Base-by-base conservation (phyloP, 2,797 vertebrate genomes). In the Catostomus latipinnis region DNA sequence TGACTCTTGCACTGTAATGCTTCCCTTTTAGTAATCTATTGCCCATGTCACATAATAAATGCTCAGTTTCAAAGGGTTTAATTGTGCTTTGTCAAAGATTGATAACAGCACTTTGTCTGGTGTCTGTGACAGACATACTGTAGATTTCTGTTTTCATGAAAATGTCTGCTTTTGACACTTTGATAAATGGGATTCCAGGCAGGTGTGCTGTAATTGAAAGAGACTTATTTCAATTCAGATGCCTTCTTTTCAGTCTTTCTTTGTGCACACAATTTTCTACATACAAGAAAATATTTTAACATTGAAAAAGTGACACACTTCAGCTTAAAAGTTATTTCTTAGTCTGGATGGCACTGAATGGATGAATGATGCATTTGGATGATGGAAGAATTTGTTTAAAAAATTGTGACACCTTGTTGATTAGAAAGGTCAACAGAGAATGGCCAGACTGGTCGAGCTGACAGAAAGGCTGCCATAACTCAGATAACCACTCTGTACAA, bases 111-210 rank as follows among this genome's bases (percentile, higher is more conserved):
- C 45, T 71, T 46, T 69, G 43, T n/a, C 71, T 67, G 49, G 43
- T 74, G 52, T 77, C 63, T 77, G 11, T 82, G 63, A 73, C 70
- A 75, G 18, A 72, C 61, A 65, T 18, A 18, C 16, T 18, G 16
- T 66, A 72, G 53, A 68, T 73, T 16, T 81, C 52, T 58, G 14
- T 71, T 78, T 81, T 22, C 53, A 70, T 54, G 57, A 79, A 74
- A 70, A 34, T 70, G 79, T 79, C 84, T 81, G 66, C 54, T 69
- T 71, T 71, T 76, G 76, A 83, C 76, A 71, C 53, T 48, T 66
- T 76, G 76, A 71, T 71, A 49, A 74, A 75, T 83, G 50, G 18
- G 67, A 81, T 79, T 72, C 71, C 12, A 50, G 54, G 61, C 57
- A 58, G 58, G 57, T 83, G 56, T 78, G 60, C 49, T 22, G 82